Evolutionary conservation across 1,140 invertebrate genomes (phyloP).

Genomic region (Tetramorium alpestre): DNA sequence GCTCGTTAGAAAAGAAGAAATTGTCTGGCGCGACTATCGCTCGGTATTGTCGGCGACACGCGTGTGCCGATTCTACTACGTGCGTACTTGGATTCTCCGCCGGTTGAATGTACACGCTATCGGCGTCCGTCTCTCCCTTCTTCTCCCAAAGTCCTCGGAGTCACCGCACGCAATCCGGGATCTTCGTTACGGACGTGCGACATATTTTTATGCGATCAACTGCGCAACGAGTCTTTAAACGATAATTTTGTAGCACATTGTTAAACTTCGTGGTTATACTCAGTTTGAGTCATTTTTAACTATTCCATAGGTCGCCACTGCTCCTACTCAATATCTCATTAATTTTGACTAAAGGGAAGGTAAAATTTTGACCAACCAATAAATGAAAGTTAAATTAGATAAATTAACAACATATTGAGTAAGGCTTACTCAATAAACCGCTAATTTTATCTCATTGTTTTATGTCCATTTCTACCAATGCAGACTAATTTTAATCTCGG

Average conservation of each 20-base stretch:
- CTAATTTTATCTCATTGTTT: too few relatives aligned
- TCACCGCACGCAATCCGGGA: neutral
- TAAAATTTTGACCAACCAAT: too few relatives aligned
- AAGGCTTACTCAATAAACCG: too few relatives aligned
- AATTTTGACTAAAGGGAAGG: too few relatives aligned
- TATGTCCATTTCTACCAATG: too few relatives aligned
- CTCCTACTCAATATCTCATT: too few relatives aligned
- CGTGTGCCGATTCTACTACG: neutral
- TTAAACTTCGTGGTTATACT: too few relatives aligned
- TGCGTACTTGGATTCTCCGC: neutral
- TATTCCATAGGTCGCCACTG: too few relatives aligned
- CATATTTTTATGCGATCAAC: neutral
- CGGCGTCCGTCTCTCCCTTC: neutral
- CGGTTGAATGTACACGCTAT: neutral
- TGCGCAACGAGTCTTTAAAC: neutral
- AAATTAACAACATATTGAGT: too few relatives aligned
- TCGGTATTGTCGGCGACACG: constrained; percentile 22
- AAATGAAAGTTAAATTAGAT: too few relatives aligned
- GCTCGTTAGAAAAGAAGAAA: constrained; percentile 52
- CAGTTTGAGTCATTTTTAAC: too few relatives aligned
- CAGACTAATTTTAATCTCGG: too few relatives aligned
- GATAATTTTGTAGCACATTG: neutral
- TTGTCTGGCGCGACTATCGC: constrained; percentile 13
- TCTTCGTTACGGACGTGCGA: neutral
- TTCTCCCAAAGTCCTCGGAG: neutral